Conservation (phyloP, 2,797 vertebrate species). For the Muscicapa striata region DNA sequence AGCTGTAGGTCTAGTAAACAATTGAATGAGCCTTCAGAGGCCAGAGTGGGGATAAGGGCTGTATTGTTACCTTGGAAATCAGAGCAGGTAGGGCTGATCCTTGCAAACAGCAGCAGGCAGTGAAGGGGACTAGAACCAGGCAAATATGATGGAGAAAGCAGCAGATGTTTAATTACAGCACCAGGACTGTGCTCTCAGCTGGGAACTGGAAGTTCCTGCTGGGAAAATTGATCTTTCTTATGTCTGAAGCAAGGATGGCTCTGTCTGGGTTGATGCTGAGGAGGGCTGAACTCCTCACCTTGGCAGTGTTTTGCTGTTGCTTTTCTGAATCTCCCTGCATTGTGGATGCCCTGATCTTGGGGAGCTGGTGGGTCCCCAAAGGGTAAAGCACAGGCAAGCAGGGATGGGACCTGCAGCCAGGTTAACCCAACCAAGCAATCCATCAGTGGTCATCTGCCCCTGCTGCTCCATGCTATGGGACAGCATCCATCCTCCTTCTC, state of each 20-base stretch:
- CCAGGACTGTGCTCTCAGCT: neutral
- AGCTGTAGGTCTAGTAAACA: neutral
- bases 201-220: neutral
- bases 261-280: neutral
- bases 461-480: neutral
- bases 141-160: neutral
- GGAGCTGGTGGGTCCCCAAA: neutral
- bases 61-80: neutral
- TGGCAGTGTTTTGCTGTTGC: neutral
- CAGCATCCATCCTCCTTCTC: neutral
- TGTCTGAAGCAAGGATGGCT: neutral
- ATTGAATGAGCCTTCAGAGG: neutral
- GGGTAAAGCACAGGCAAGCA: neutral
- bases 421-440: neutral
- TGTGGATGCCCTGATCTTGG: neutral
- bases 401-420: neutral
- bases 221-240: neutral
- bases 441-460: neutral
- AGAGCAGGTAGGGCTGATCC: neutral
- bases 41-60: neutral
- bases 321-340: neutral
- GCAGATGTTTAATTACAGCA: neutral
- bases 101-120: neutral
- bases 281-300: neutral
- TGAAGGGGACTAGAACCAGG: neutral